These are phyloP conservation scores for western clawed frog (Xenopus tropicalis) DNA, from an alignment of 2,113 vertebrate species.

Conservation along the genomic window UCB_Xtro_10.0 CM004451.2:34066001-34066500, in stretches of 20 bases:
- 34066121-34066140: not conserved
- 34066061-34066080: not conserved
- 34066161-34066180: not conserved
- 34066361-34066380: not conserved
- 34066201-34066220: not conserved
- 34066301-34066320: not conserved
- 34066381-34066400: not conserved
- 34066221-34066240: not conserved
- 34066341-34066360: no score
- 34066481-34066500: not conserved
- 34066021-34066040: not conserved
- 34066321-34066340: not conserved
- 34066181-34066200: not conserved
- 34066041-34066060: not conserved
- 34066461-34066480: not conserved
- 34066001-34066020: not conserved
- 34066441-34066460: not conserved
- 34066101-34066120: not conserved
- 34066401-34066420: not conserved
- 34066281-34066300: not conserved
- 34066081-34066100: not conserved
- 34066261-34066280: not conserved
- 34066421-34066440: not conserved
- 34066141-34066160: not conserved
- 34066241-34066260: not conserved